Conservation (phyloP, 2,797 vertebrate genomes). For the Microchirus variegatus region DNA sequence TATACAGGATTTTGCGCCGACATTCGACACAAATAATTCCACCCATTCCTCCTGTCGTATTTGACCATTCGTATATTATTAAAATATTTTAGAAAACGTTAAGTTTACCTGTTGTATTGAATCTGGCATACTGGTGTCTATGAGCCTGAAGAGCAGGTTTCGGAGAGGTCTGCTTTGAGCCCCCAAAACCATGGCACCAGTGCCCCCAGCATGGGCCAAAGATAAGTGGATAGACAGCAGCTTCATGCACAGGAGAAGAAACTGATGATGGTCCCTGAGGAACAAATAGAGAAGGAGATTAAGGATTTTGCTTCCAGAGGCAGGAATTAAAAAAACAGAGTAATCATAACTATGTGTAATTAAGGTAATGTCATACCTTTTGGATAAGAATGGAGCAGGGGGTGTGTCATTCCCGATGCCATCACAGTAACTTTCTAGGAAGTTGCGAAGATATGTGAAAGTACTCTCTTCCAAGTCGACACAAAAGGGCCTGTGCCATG, state of each 20-base stretch:
- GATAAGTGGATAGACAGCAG: constrained; percentile 86
- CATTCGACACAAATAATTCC: neutral
- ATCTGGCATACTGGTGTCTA: constrained; percentile 85
- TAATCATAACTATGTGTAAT: neutral
- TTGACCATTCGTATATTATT: neutral
- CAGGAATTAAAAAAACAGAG: neutral
- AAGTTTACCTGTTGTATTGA: constrained; percentile 82
- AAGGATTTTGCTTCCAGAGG: neutral
- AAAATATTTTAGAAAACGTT: neutral
- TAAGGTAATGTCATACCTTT: constrained; percentile 68
- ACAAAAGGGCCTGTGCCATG: constrained; percentile 87
- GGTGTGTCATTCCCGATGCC: constrained; percentile 79
- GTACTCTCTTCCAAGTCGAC: constrained; percentile 87
- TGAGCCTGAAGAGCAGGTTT: constrained; percentile 86
- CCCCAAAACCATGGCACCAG: constrained; percentile 83
- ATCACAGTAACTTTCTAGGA: constrained; percentile 84
- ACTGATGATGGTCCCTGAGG: constrained; percentile 86
- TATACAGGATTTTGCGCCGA: neutral
- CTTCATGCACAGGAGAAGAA: constrained; percentile 86
- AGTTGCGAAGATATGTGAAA: constrained; percentile 82
- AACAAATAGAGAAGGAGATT: constrained; percentile 13
- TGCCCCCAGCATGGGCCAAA: constrained; percentile 85
- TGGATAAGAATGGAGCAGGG: constrained; percentile 81
- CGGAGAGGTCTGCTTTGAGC: constrained; percentile 83
- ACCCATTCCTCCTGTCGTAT: neutral